Evolutionary conservation across 2,797 vertebrate genomes (phyloP), one percentile per base, ranked within the genome.

Genomic region (Lepilemur ruficaudatus): DNA sequence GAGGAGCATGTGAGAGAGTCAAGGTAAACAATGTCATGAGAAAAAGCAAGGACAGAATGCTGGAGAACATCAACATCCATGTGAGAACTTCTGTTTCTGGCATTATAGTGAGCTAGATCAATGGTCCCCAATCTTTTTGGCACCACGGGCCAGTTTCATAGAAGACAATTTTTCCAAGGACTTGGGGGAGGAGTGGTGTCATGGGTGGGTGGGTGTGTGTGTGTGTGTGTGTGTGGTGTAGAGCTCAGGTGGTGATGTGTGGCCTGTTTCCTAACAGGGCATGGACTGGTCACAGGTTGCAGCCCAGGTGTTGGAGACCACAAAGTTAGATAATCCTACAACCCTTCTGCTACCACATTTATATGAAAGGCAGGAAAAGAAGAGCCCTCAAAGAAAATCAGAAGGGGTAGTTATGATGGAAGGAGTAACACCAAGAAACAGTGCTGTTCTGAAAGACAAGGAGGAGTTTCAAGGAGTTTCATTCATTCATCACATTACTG

Each of bases 41-140:
- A n/a, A 65, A 28, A 20, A 35, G 48, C 4, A 0, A 79, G n/a
- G 23, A 35, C 52, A 73, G 63, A 35, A 41, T n/a, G 13, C 65
- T n/a, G 10, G 15, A 14, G 32, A 52, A 30, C 18, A 7, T 7
- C 41, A 13, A n/a, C 14, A 11, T 35, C 14, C n/a, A 38, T 0
- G 2, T 28, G 32, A 59, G 30, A 75, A 61, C 7, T 1, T 59
- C 38, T 65, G 28, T 4, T 18, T 59, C 73, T 69, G 46, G 70
- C 25, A 13, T 25, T 63, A 57, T 0, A 38, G 55, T 43, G 75
- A 81, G 28, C 32, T 10, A 18, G 38, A 55, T 11, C 55, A 57
- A 20, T 10, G 22, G 55, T 57, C 22, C 3, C 55, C 55, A 57
- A 57, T 22, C 55, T 57, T 57, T 57, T 23, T 57, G 55, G 22